Conservation (phyloP, 2,797 vertebrate genomes). For the Chelon labrosus region DNA sequence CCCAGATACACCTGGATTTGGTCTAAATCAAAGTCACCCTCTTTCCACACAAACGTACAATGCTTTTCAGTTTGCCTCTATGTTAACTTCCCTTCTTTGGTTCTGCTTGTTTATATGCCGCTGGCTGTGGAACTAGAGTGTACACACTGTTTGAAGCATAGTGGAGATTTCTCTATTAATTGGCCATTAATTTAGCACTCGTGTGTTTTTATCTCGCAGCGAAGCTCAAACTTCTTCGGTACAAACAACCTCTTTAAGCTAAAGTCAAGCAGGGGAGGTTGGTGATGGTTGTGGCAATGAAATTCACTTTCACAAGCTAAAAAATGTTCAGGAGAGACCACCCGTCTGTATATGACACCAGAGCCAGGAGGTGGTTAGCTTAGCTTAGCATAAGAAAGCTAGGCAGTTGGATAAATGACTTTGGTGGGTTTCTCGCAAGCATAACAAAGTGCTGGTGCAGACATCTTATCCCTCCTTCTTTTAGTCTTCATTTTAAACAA, state of each 20-base stretch:
- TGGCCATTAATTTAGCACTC: slow-evolving; percentile 32
- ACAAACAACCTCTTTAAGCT: slow-evolving; percentile 9
- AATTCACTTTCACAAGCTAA: too few species aligned
- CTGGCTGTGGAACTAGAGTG: slow-evolving; percentile 39
- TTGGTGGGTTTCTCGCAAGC: too few species aligned
- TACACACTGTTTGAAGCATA: slow-evolving; percentile 23
- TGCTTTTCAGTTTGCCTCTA: slow-evolving; percentile 6
- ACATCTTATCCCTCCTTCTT: too few species aligned
- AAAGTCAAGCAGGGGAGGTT: not conserved
- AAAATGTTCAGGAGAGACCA: too few species aligned
- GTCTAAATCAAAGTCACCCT: slow-evolving; percentile 45
- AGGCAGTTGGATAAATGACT: too few species aligned
- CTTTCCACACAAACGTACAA: slow-evolving; percentile 15
- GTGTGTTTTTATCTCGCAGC: slow-evolving; percentile 24
- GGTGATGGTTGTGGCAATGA: too few species aligned
- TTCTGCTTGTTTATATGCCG: slow-evolving; percentile 35
- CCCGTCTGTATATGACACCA: too few species aligned
- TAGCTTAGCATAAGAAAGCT: too few species aligned
- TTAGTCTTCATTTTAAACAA: too few species aligned
- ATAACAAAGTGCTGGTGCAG: too few species aligned
- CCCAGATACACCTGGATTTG: slow-evolving; percentile 48
- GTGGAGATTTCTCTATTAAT: slow-evolving; percentile 43
- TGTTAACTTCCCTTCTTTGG: not conserved
- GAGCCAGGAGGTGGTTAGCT: too few species aligned
- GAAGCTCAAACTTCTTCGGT: not conserved